Evolutionary conservation across 2,888 invertebrate species (phyloP).

Genomic region (Caenorhabditis sp.): DNA sequence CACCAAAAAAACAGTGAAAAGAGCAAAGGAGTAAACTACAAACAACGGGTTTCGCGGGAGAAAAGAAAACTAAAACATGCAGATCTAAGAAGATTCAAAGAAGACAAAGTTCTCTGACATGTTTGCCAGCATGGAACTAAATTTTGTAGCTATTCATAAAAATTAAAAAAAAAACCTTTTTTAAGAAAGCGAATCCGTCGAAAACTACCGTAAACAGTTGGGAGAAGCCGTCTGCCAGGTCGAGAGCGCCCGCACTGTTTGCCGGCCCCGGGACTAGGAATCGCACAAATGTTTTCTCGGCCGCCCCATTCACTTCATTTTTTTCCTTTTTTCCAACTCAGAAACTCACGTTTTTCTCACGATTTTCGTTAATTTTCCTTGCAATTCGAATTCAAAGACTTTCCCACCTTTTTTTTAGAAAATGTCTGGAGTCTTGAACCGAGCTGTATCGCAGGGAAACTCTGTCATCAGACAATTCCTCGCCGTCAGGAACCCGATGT

Average conservation of each 20-base stretch:
- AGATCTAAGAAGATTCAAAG: no score
- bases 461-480: slow-evolving; percentile 40
- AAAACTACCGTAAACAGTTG: slow-evolving; percentile 18
- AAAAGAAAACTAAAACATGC: no score
- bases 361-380: neutral
- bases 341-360: neutral
- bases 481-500: slow-evolving; percentile 23
- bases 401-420: slow-evolving; percentile 22
- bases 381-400: neutral
- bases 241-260: neutral
- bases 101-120: no score
- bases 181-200: neutral
- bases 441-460: slow-evolving; percentile 36
- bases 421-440: slow-evolving; percentile 46
- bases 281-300: neutral
- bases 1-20: no score
- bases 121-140: no score
- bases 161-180: no score
- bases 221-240: slow-evolving; percentile 30
- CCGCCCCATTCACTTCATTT: neutral
- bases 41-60: no score
- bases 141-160: no score
- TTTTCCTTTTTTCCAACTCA: neutral
- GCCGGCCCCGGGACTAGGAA: neutral
- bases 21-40: no score